Conservation (phyloP, 30 jellyfish, hydroid and myxozoan genomes). For the Rhopilema esculentum region DNA sequence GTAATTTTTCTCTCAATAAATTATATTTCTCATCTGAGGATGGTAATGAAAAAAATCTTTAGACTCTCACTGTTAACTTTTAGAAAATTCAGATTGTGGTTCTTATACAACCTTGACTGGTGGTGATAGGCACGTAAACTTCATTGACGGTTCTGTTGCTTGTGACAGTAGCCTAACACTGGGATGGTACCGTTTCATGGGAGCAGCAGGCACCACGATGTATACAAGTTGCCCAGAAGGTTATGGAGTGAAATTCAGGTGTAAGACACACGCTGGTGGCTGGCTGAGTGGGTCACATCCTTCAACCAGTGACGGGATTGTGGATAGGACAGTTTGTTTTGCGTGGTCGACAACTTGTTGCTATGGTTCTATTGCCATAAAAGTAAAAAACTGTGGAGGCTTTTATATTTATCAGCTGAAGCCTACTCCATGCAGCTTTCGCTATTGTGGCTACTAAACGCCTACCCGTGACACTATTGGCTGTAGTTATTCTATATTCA, state of each 20-base stretch:
- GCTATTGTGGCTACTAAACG: slow-evolving; percentile 30
- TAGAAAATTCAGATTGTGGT: not conserved
- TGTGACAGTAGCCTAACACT: slow-evolving; percentile 17
- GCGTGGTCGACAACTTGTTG: slow-evolving; percentile 9
- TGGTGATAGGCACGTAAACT: not conserved
- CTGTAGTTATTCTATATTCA: too few relatives aligned
- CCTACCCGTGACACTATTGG: too few relatives aligned
- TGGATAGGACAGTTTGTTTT: slow-evolving; percentile 40
- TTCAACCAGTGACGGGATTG: slow-evolving; percentile 20
- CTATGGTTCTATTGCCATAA: not conserved
- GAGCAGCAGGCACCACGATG: slow-evolving; percentile 46
- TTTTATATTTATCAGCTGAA: slow-evolving; percentile 7
- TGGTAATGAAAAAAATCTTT: too few relatives aligned
- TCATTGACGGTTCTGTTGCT: not conserved
- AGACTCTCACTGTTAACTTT: too few relatives aligned
- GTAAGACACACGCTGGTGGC: slow-evolving; percentile 53
- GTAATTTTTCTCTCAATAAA: too few relatives aligned
- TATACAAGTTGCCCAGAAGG: slow-evolving; percentile 2
- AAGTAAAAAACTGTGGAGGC: slow-evolving; percentile 31
- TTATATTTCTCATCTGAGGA: not conserved
- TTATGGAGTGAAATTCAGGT: slow-evolving; percentile 21
- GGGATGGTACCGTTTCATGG: slow-evolving; percentile 27
- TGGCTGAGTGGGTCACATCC: slow-evolving; percentile 49
- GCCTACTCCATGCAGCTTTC: slow-evolving; percentile 1
- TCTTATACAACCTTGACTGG: not conserved